Evolutionary conservation across 92 coral and sea anemone genomes (phyloP).

Genomic region (Bergia sp.): DNA sequence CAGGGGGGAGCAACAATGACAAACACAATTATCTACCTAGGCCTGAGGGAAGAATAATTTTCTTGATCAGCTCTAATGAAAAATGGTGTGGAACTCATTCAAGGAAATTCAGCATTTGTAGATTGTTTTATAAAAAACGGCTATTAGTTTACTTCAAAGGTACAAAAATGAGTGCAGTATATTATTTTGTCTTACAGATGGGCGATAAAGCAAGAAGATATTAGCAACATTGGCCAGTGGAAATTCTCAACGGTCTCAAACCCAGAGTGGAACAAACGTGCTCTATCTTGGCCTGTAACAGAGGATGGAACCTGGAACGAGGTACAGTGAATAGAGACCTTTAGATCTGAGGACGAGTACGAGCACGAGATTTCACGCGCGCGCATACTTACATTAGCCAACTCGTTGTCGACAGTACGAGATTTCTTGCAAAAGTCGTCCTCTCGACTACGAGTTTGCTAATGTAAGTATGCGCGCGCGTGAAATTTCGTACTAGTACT

Average conservation of each 20-base stretch:
- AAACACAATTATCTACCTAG: not conserved
- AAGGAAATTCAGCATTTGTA: not conserved
- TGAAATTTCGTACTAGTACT: too few relatives aligned
- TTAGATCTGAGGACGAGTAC: too few relatives aligned
- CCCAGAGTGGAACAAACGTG: slow-evolving; percentile 96
- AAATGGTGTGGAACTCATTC: too few relatives aligned
- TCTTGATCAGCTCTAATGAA: not conserved
- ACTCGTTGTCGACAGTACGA: too few relatives aligned
- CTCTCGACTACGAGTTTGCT: too few relatives aligned
- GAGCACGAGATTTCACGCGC: too few relatives aligned
- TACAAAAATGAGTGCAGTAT: not conserved
- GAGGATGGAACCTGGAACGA: slow-evolving; percentile 93
- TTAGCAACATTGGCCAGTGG: slow-evolving; percentile 93
- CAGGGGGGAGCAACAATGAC: too few relatives aligned
- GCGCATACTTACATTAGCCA: too few relatives aligned
- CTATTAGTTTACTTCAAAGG: not conserved
- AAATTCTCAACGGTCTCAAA: slow-evolving; percentile 81
- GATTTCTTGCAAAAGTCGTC: too few relatives aligned
- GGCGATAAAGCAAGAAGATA: slow-evolving; percentile 95
- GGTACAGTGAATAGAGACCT: slow-evolving; percentile 41
- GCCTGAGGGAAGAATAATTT: not conserved
- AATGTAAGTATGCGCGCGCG: too few relatives aligned
- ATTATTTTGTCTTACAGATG: slow-evolving; percentile 59
- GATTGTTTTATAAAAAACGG: not conserved
- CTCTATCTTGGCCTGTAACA: slow-evolving; percentile 97